Conservation (phyloP, 2,113 vertebrate species). For the Stictonetta naevosa region DNA sequence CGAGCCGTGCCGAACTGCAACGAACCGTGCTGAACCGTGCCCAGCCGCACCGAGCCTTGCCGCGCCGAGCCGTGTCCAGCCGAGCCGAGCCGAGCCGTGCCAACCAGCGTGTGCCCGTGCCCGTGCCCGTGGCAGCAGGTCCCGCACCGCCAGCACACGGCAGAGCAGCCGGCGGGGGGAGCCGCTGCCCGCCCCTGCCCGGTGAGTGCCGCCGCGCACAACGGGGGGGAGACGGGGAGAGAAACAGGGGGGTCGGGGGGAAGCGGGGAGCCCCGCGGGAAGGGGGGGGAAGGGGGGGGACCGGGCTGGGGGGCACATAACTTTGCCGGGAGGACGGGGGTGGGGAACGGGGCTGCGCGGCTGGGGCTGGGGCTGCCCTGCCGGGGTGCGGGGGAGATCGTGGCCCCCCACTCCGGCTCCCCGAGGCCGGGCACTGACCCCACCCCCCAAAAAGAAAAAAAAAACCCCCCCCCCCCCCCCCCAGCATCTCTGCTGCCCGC, state of each 20-base stretch:
- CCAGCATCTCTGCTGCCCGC: background rate
- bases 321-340: background rate
- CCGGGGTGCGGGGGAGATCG: too few species aligned
- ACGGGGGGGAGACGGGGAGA: background rate
- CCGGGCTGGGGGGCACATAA: background rate
- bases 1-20: too few species aligned
- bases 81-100: too few species aligned
- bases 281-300: too few species aligned
- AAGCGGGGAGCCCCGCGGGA: background rate
- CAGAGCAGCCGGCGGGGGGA: background rate
- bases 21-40: too few species aligned
- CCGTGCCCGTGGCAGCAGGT: background rate
- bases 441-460: too few species aligned
- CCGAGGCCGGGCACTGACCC: too few species aligned
- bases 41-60: too few species aligned
- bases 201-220: conserved; percentile 18
- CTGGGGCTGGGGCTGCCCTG: background rate
- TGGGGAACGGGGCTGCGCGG: background rate
- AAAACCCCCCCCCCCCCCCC: too few species aligned
- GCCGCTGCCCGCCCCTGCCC: background rate
- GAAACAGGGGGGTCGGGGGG: too few species aligned
- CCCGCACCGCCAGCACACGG: background rate
- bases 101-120: too few species aligned
- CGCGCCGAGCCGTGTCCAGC: too few species aligned
- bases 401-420: background rate